Evolutionary conservation across 2,888 invertebrate species (phyloP), one percentile per base, ranked within the genome.

Genomic region (Dryomyza anilis): DNA sequence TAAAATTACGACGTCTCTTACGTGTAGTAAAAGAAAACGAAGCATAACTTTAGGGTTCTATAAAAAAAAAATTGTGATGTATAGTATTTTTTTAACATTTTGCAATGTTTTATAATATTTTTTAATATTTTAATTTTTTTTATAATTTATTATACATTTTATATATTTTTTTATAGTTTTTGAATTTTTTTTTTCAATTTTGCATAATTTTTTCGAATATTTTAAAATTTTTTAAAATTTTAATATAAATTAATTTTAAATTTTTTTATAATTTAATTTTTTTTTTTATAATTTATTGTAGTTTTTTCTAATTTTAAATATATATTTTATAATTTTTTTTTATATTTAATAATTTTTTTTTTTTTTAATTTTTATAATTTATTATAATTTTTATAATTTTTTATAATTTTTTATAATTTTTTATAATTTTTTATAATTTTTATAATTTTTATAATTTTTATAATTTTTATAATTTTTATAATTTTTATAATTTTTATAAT

Each of bases 171-270:
- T 33, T 33, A 8, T 33, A 12, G 33, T 33, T 33, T 33, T 66
- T 57, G n/a, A n/a, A n/a, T n/a, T n/a, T n/a, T n/a, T n/a, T n/a
- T n/a, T n/a, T n/a, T n/a, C 7, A 66, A 66, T 52, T 68, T 60
- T 66, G 48, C 56, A 52, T 19, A 10, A 23, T 29, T 53, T 23
- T 59, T 57, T 55, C 50, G 46, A 27, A 30, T 19, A 14, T 36
- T 56, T 56, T 56, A 33, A 36, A 30, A 19, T 36, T 16, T 19
- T 30, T 16, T 4, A 10, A n/a, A 16, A 30, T 25, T 5, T 12
- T 55, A 33, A 12, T 16, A 19, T 12, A 30, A 16, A 7, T 21
- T 27, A 12, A 23, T 14, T 19, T 39, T 56, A 25, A 7, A 7
- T 10, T 33, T 33, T 8, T 33, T 33, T 33, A 8, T 33, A 33